Conservation (phyloP, 2,797 vertebrate genomes). For the Aphelocoma californica region DNA sequence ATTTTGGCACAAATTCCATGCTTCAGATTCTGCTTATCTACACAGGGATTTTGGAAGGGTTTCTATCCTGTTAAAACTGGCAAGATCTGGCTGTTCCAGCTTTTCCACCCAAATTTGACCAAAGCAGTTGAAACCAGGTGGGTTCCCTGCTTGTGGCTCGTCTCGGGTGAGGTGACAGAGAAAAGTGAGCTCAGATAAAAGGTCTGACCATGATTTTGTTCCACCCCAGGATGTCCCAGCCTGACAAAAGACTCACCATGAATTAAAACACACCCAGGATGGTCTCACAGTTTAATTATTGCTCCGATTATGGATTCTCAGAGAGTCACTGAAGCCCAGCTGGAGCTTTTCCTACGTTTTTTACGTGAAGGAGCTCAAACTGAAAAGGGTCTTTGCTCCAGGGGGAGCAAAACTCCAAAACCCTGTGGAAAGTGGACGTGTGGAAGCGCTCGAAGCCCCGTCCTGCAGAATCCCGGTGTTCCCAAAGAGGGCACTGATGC, state of each 20-base stretch:
- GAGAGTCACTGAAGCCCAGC: background rate
- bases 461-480: background rate
- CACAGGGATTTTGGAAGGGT: background rate
- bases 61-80: fast-evolving
- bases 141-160: background rate
- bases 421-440: background rate
- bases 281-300: background rate
- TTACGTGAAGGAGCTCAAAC: background rate
- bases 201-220: fast-evolving
- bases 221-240: background rate
- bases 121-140: fast-evolving
- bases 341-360: background rate
- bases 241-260: background rate
- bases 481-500: conserved; percentile 85
- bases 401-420: background rate
- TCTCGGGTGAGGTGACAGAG: background rate
- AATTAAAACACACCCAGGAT: background rate
- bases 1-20: background rate
- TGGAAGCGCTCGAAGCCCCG: background rate
- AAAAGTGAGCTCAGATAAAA: background rate
- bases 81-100: background rate
- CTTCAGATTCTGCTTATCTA: background rate
- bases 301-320: background rate
- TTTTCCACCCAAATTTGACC: background rate
- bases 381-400: background rate